Percentiles rank a stretch among this genome's conserved stretches.
These are phyloP conservation scores for Heterotilapia buettikoferi DNA, from an alignment of 2,113 vertebrate genomes.

Conservation along the genomic window DNA sequence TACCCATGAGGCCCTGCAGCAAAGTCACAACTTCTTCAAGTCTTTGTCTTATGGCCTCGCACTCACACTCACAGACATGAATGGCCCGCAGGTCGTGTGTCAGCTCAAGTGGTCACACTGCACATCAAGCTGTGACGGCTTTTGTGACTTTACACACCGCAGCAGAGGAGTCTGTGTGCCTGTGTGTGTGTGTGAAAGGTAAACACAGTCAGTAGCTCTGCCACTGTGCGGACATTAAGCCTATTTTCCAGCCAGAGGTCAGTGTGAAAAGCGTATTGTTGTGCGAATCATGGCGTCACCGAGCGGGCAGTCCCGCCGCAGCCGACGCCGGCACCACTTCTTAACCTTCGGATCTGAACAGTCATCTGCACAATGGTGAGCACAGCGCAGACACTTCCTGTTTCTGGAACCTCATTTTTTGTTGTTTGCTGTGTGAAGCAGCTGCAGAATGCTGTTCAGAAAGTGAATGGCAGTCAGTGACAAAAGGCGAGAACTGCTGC, in stretches of 20 bases:
- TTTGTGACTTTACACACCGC: slow-evolving; percentile 54
- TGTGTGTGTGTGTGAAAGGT: slow-evolving; percentile 25
- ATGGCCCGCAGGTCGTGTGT: slow-evolving; percentile 45
- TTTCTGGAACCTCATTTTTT: slow-evolving; percentile 18
- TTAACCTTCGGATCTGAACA: slow-evolving; percentile 48
- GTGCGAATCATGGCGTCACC: slow-evolving; percentile 17
- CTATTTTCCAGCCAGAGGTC: slow-evolving; percentile 63
- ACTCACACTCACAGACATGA: not conserved
- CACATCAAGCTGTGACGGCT: slow-evolving; percentile 48
- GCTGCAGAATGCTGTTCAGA: slow-evolving; percentile 34
- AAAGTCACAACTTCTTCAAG: slow-evolving; percentile 52
- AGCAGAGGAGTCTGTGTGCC: not conserved
- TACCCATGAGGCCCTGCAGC: slow-evolving; percentile 47
- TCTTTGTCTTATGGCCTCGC: not conserved
- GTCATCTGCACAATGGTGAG: slow-evolving; percentile 46
- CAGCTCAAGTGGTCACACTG: slow-evolving; percentile 56
- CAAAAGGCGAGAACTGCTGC: slow-evolving; percentile 36
- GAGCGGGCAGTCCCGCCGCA: slow-evolving; percentile 10
- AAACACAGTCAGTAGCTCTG: slow-evolving; percentile 28
- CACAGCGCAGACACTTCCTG: slow-evolving; percentile 26
- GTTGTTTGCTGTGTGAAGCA: slow-evolving; percentile 18
- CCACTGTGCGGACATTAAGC: slow-evolving; percentile 54
- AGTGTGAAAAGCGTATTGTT: slow-evolving; percentile 59
- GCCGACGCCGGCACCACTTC: slow-evolving; percentile 26
- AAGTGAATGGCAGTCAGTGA: slow-evolving; percentile 47